These are phyloP conservation scores for Atractosteus spatula DNA, from an alignment of 2,113 vertebrate species.

Conservation along the genomic window DNA sequence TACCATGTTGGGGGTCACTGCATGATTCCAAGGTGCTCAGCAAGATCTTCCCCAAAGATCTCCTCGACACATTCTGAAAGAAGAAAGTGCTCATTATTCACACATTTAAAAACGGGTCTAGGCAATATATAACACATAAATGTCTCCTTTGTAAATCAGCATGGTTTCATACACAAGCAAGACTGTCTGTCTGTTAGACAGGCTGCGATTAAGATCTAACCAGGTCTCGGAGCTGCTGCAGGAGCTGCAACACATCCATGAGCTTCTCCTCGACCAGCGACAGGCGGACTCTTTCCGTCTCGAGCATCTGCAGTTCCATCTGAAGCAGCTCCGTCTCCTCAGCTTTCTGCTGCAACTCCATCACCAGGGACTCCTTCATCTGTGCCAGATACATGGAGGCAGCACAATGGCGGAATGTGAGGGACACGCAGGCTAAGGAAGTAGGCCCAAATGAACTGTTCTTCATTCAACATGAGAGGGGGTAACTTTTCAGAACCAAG, in stretches of 20 bases:
- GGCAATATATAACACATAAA: background rate
- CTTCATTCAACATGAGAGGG: too few species aligned
- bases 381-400: conserved; percentile 44
- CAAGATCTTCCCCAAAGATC: conserved; percentile 85
- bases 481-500: too few species aligned
- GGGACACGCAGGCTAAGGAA: too few species aligned
- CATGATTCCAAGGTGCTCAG: conserved; percentile 85
- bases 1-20: conserved; percentile 75
- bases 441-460: too few species aligned
- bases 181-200: background rate
- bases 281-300: conserved; percentile 83
- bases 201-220: conserved; percentile 52
- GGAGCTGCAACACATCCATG: conserved; percentile 81
- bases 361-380: conserved; percentile 68
- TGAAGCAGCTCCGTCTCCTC: conserved; percentile 76
- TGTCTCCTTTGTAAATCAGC: background rate
- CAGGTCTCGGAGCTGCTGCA: conserved; percentile 82
- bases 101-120: background rate
- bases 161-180: background rate
- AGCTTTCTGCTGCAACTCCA: conserved; percentile 74
- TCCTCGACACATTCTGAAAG: conserved; percentile 79
- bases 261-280: conserved; percentile 91
- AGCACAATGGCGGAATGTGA: background rate
- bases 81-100: conserved; percentile 23
- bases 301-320: conserved; percentile 88